Evolutionary conservation across 2,113 vertebrate genomes (phyloP), one percentile per base, ranked within the genome.

Genomic region (Artemisiospiza belli): DNA sequence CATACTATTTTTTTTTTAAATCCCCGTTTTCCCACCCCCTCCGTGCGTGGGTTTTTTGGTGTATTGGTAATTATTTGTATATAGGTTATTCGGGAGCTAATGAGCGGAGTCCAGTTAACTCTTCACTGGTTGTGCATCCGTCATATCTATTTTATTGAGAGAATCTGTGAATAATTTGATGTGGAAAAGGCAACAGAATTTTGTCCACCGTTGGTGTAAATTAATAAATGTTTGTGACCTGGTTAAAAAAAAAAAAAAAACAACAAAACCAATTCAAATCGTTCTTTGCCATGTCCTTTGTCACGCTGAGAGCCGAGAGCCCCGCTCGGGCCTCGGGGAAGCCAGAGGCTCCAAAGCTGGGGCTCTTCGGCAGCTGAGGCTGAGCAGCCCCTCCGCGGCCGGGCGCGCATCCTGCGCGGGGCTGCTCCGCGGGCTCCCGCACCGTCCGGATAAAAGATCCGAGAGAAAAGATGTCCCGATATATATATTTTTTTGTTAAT

Each of bases 161-260:
- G 97, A 98, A 97, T 98, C 97, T 99, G 98, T 99, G 98, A 98
- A 98, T 98, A 98, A 97, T 96, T 96, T 98, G 98, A 97, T 97
- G 98, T 99, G 97, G 97, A 98, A 97, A 98, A 97, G 92, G 90
- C 92, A 97, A 97, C 81, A 90, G 89, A 95, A 93, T 96, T 97
- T 98, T 99, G 98, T 99, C 97, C 97, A 97, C 88, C 98, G 98
- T 98, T 97, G 98, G 98, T 99, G 98, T 99, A 98, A 98, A 98
- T 98, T 97, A 99, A 99, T 99, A 99, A 99, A 99, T 99, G 98
- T 99, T 98, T 99, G 98, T 99, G 98, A 98, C 97, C 97, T 98
- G 97, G 94, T 97, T 97, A 89, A 96, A 94, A 97, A 92, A 96
- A 67, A 58, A 58, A 58, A n/a, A 15, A 96, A n/a, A n/a, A n/a